These are phyloP conservation scores for Uria lomvia DNA, from an alignment of 2,113 vertebrate genomes.

Conservation along the genomic window DNA sequence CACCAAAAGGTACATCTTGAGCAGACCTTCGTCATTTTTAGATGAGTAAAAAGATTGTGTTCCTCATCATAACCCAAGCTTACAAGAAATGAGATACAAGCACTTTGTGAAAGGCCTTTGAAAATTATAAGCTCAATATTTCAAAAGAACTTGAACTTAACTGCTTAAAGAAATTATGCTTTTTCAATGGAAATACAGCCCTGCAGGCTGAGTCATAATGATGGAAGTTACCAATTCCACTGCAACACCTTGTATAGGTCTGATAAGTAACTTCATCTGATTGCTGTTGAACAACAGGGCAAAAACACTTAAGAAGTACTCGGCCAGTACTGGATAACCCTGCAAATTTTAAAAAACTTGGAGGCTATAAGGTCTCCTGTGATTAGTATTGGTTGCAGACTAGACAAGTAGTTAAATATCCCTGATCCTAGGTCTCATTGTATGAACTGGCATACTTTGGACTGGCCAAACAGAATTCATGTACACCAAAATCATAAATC, in stretches of 20 bases:
- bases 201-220: neutral
- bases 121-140: neutral
- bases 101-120: neutral
- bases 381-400: neutral
- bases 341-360: neutral
- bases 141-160: neutral
- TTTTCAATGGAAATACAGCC: neutral
- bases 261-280: neutral
- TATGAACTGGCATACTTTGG: neutral
- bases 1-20: neutral
- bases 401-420: neutral
- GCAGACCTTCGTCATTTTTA: neutral
- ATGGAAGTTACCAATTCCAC: neutral
- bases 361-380: neutral
- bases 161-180: neutral
- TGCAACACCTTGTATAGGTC: neutral
- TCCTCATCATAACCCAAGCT: neutral
- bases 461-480: neutral
- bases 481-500: neutral
- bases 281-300: neutral
- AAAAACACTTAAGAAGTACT: neutral
- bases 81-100: neutral
- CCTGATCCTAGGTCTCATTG: neutral
- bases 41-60: neutral
- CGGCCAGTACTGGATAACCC: neutral